Conservation (phyloP, 2,113 vertebrate species). For the Takifugu flavidus region DNA sequence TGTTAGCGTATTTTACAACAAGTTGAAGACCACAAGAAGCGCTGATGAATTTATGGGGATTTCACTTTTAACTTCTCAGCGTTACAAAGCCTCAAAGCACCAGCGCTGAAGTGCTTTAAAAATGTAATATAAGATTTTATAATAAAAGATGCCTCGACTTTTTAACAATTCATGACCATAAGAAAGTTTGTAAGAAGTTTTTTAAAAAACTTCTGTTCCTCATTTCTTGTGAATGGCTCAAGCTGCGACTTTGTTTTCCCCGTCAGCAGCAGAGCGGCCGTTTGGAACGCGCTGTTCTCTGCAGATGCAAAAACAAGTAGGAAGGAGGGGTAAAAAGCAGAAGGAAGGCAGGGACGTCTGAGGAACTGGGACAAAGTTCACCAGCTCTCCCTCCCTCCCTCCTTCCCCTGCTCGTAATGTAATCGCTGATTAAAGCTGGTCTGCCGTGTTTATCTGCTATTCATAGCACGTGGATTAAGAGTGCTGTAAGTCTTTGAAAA, state of each 20-base stretch:
- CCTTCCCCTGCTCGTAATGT: not conserved
- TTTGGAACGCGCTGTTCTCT: slow-evolving; percentile 3
- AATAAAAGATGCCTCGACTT: too few species aligned
- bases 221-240: too few species aligned
- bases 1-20: not conserved
- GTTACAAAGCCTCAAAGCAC: too few species aligned
- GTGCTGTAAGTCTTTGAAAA: not conserved
- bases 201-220: too few species aligned
- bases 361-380: slow-evolving; percentile 64
- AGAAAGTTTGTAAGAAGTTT: too few species aligned
- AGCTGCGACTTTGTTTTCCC: too few species aligned
- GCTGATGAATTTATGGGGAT: too few species aligned
- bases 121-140: too few species aligned
- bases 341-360: slow-evolving; percentile 7
- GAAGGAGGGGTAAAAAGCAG: not conserved
- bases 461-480: not conserved
- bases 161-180: too few species aligned
- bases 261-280: too few species aligned
- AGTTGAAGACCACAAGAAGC: not conserved
- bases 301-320: slow-evolving; percentile 20
- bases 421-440: not conserved
- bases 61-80: too few species aligned
- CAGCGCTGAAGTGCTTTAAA: too few species aligned
- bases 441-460: not conserved
- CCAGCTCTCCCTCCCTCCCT: not conserved